phyloP scores from a whole-genome alignment of 2,888 invertebrate species.

The Drosophila subquinaria region DNA sequence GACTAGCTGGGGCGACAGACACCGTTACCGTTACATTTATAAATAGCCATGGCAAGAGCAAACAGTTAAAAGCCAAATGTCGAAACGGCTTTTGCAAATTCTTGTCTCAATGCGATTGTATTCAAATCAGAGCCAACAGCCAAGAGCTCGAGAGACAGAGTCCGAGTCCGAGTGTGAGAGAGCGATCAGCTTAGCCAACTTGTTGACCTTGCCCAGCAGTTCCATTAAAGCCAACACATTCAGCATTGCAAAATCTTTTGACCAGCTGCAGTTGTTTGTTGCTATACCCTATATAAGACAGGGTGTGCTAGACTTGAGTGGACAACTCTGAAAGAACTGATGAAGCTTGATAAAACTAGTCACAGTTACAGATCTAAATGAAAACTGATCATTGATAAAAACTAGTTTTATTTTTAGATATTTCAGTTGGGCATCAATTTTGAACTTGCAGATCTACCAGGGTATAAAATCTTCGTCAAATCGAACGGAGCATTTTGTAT shows the following conservation, averaged over 20 bases:
- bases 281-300: not conserved
- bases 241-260: slow-evolving; percentile 70
- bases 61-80: slow-evolving; percentile 26
- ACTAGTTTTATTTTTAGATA: not conserved
- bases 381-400: no score
- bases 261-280: slow-evolving; percentile 50
- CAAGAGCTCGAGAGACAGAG: slow-evolving; percentile 1
- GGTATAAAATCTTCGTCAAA: slow-evolving; percentile 4
- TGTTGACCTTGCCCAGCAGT: slow-evolving; percentile 66
- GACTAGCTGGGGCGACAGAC: slow-evolving; percentile 28
- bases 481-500: not conserved
- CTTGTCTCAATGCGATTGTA: slow-evolving; percentile 68
- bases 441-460: not conserved
- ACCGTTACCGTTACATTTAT: slow-evolving; percentile 57
- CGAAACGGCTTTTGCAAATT: slow-evolving; percentile 61
- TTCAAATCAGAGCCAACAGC: slow-evolving; percentile 58
- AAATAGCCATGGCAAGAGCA: slow-evolving; percentile 48
- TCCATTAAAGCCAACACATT: slow-evolving; percentile 53
- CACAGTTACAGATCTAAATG: not conserved
- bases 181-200: slow-evolving; percentile 46
- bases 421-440: not conserved
- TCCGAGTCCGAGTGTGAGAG: not conserved
- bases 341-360: not conserved
- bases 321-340: not conserved
- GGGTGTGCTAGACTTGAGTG: not conserved